These are phyloP conservation scores for Malurus elegans DNA, from an alignment of 2,113 vertebrate genomes.

Conservation along the genomic window DNA sequence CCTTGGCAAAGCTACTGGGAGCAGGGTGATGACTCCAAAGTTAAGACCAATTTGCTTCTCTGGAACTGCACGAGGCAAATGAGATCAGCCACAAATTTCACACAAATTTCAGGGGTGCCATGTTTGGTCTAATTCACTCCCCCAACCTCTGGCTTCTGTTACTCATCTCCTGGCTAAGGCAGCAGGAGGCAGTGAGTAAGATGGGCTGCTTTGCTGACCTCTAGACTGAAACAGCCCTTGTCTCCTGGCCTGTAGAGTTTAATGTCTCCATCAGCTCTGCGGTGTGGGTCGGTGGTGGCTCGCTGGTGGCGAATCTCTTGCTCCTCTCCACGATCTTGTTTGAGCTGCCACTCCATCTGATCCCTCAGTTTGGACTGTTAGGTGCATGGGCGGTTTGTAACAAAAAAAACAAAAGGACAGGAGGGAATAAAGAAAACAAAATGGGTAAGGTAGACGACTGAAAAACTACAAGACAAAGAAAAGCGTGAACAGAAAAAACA, in stretches of 20 bases:
- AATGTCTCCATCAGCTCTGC: slow-evolving; percentile 85
- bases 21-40: not conserved
- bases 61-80: not conserved
- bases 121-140: not conserved
- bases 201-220: slow-evolving; percentile 85
- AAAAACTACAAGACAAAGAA: slow-evolving; percentile 89
- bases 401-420: slow-evolving; percentile 74
- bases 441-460: slow-evolving; percentile 73
- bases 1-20: not conserved
- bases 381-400: slow-evolving; percentile 80
- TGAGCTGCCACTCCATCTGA: slow-evolving; percentile 92
- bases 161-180: slow-evolving; percentile 34
- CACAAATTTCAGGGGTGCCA: not conserved
- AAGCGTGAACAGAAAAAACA: slow-evolving; percentile 88
- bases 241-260: slow-evolving; percentile 85
- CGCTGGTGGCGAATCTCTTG: slow-evolving; percentile 78
- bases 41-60: not conserved
- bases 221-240: slow-evolving; percentile 87
- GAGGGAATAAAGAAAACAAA: slow-evolving; percentile 72
- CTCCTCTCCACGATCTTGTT: slow-evolving; percentile 85
- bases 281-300: slow-evolving; percentile 80
- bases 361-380: slow-evolving; percentile 97
- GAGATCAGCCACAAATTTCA: not conserved
- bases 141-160: slow-evolving; percentile 1
- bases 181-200: slow-evolving; percentile 25